Evolutionary conservation across 2,888 invertebrate species (phyloP), one percentile per base, ranked within the genome.

Genomic region (Sacculina carcini): DNA sequence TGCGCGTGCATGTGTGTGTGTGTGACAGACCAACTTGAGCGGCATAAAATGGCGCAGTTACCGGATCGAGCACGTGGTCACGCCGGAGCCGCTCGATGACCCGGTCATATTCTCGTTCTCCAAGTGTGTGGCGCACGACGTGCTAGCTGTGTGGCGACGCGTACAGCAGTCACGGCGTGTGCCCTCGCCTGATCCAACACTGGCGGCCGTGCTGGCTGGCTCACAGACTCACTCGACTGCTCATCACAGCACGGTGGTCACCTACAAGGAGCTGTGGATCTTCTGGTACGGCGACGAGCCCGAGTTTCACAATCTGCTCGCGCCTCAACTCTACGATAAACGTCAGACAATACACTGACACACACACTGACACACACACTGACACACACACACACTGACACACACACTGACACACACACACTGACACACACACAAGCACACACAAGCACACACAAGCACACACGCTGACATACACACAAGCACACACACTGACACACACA

Each of bases 251-350:
- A 55, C 52, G 54, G 49, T 49, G 48, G 54, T 53, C 53, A 51
- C 54, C 55, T 31, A 57, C 67, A 96, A 94, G 72, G 96, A 98
- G 68, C 75, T 99, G 56, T 98, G 96, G 96, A 84, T 98, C 67
- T 99, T 98, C 73, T 98, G 96, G 96, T 98, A 96, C 71, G 92
- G 92, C 63, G 90, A 92, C 66, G 87, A 89, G 68, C 89, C 89
- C 52, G 85, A 87, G 34, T 53, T 56, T 38, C 49, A 53, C 49
- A 54, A 51, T 51, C 49, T 56, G 16, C 52, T 56, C 21, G 52
- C 53, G 5, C 56, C 56, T 16, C 55, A 55, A 50, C 51, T 56
- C 26, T 49, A 48, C 50, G 55, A 53, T 34, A 51, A 38, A 12
- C 52, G 55, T 54, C 21, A 52, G 54, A 53, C 24, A 26, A 10